Conservation (phyloP, 2,797 vertebrate species). For the Cyprinella venusta region DNA sequence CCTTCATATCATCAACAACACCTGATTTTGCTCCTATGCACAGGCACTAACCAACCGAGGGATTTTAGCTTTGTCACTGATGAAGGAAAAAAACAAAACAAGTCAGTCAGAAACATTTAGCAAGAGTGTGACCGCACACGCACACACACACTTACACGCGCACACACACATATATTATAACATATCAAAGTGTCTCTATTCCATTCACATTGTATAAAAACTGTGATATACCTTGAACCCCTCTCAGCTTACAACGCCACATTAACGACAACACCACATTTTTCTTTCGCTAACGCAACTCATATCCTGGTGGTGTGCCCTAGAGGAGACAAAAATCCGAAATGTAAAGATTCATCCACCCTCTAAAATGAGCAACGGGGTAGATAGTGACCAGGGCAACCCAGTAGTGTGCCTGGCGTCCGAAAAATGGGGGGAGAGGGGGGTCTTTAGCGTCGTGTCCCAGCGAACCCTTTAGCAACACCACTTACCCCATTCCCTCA, state of each 20-base stretch:
- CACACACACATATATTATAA: conserved; percentile 1
- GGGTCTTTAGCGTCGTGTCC: conserved; percentile 61
- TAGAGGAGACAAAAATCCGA: conserved; percentile 16
- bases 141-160: not conserved
- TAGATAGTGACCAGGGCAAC: conserved; percentile 8
- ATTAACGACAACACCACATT: conserved; percentile 11
- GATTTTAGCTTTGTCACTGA: conserved; percentile 52
- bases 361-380: conserved; percentile 25
- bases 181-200: conserved; percentile 46
- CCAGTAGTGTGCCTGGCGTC: conserved; percentile 26
- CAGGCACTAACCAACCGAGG: conserved; percentile 59
- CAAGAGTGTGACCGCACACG: conserved; percentile 21
- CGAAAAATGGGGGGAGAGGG: conserved; percentile 54
- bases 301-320: conserved; percentile 60
- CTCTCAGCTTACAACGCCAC: conserved; percentile 14
- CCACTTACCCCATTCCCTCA: conserved; percentile 70
- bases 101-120: conserved; percentile 21
- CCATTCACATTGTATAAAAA: conserved; percentile 20
- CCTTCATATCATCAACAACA: conserved; percentile 59
- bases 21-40: conserved; percentile 70
- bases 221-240: conserved; percentile 26
- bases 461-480: conserved; percentile 63
- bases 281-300: conserved; percentile 25
- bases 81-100: not conserved
- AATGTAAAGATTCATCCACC: conserved; percentile 5